These are phyloP conservation scores for Yasuhikotakia modesta DNA, from an alignment of 2,797 vertebrate species.

Conservation along the genomic window DNA sequence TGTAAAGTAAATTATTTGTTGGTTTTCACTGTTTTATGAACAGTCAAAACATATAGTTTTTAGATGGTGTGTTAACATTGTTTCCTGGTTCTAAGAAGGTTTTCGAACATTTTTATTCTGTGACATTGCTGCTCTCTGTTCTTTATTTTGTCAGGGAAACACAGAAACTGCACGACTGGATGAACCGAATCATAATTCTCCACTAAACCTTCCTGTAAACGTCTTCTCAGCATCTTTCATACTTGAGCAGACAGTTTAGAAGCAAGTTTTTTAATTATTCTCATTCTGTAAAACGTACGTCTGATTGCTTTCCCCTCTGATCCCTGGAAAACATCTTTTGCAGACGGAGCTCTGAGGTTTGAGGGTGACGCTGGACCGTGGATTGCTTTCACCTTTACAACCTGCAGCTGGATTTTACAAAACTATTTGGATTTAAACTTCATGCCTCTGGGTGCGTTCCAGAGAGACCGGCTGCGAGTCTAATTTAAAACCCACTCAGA, in stretches of 20 bases:
- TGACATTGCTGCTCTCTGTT: too few relatives aligned
- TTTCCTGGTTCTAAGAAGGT: too few relatives aligned
- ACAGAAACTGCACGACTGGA: not conserved
- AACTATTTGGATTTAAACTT: slow-evolving; percentile 58
- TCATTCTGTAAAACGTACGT: slow-evolving; percentile 29
- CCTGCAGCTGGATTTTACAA: slow-evolving; percentile 36
- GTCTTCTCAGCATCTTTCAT: slow-evolving; percentile 33
- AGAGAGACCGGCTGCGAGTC: slow-evolving; percentile 61
- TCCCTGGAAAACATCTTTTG: slow-evolving; percentile 36
- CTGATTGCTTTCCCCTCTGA: slow-evolving; percentile 42
- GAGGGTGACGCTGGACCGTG: not conserved
- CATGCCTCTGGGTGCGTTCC: slow-evolving; percentile 59
- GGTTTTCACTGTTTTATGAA: too few relatives aligned
- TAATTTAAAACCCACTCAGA: slow-evolving; percentile 58
- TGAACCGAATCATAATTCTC: slow-evolving; percentile 22
- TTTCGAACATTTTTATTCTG: too few relatives aligned
- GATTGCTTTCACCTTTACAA: slow-evolving; percentile 21
- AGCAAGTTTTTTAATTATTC: slow-evolving; percentile 49
- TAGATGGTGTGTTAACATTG: too few relatives aligned
- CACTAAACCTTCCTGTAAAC: slow-evolving; percentile 15
- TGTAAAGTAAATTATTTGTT: too few relatives aligned
- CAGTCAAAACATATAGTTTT: too few relatives aligned
- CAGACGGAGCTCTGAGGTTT: slow-evolving; percentile 34
- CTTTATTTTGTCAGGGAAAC: slow-evolving; percentile 8
- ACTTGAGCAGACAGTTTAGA: slow-evolving; percentile 23